These are phyloP conservation scores for Scaptodrosophila latifasciaeformis DNA, from an alignment of 2,888 invertebrate genomes.

Conservation along the genomic window DNA sequence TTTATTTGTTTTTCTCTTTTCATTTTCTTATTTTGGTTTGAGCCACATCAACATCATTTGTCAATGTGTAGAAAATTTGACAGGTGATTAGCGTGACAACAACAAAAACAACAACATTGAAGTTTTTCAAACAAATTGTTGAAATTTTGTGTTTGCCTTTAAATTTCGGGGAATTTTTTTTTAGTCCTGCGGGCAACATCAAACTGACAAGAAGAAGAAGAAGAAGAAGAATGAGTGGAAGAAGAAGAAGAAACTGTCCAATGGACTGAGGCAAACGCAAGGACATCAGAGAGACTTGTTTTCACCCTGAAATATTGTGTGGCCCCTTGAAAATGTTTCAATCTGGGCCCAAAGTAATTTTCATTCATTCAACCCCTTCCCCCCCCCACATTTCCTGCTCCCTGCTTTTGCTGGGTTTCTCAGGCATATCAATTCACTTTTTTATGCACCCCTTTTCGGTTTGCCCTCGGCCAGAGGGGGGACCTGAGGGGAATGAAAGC, in stretches of 20 bases:
- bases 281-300: too few species aligned
- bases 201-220: too few species aligned
- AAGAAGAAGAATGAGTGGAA: too few species aligned
- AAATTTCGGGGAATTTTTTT: too few species aligned
- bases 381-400: slow-evolving; percentile 6
- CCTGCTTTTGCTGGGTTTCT: slow-evolving; percentile 62
- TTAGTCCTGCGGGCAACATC: too few species aligned
- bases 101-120: slow-evolving; percentile 15
- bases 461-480: not conserved
- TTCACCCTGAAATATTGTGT: too few species aligned
- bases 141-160: not conserved
- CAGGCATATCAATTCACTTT: slow-evolving; percentile 69
- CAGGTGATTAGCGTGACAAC: slow-evolving; percentile 63
- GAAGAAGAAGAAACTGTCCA: too few species aligned
- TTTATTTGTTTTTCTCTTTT: slow-evolving; percentile 57
- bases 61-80: slow-evolving; percentile 62
- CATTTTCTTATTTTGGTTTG: slow-evolving; percentile 15
- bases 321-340: too few species aligned
- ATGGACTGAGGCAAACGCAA: too few species aligned
- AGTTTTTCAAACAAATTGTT: slow-evolving; percentile 1
- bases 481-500: slow-evolving; percentile 31
- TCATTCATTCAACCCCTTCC: not conserved
- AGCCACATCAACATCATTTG: slow-evolving; percentile 48
- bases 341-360: too few species aligned
- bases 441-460: slow-evolving; percentile 32